phyloP scores from a whole-genome alignment of 1,140 invertebrate species.

The Prorops nasuta region DNA sequence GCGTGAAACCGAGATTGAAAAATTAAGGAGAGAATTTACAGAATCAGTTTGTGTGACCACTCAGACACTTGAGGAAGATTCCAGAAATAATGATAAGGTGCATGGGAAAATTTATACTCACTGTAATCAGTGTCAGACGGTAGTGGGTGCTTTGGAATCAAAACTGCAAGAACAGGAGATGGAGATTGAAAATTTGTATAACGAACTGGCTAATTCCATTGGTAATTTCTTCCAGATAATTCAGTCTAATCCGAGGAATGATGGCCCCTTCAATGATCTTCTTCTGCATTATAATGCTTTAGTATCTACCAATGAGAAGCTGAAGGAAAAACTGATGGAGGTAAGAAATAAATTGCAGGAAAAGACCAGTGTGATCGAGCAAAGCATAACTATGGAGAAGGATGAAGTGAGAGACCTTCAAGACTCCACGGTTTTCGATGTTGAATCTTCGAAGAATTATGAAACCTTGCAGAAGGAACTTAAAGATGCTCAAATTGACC shows the following conservation, averaged over 20 bases:
- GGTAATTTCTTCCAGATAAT: conserved; percentile 50
- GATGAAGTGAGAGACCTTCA: neutral
- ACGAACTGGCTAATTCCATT: conserved; percentile 65
- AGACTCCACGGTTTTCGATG: too few relatives aligned
- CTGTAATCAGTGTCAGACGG: too few relatives aligned
- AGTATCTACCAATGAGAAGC: conserved; percentile 59
- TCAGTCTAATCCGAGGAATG: conserved; percentile 23
- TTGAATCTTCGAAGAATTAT: too few relatives aligned
- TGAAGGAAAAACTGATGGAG: conserved; percentile 58
- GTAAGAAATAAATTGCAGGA: conserved; percentile 50
- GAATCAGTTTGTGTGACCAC: too few relatives aligned
- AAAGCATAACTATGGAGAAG: neutral
- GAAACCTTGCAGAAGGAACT: too few relatives aligned
- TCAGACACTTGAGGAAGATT: too few relatives aligned
- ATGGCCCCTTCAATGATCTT: conserved; percentile 38
- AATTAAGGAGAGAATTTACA: too few relatives aligned
- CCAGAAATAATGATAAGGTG: too few relatives aligned
- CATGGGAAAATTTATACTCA: too few relatives aligned
- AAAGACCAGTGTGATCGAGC: neutral
- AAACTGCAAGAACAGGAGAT: conserved; percentile 72
- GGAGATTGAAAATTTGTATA: conserved; percentile 65
- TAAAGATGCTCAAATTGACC: too few relatives aligned
- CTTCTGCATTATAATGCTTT: conserved; percentile 44
- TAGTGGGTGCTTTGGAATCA: conserved; percentile 57
- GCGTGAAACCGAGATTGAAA: conserved; percentile 70